Base-by-base conservation (phyloP, 2,888 invertebrate genomes). In the Fragum whitleyi region DNA sequence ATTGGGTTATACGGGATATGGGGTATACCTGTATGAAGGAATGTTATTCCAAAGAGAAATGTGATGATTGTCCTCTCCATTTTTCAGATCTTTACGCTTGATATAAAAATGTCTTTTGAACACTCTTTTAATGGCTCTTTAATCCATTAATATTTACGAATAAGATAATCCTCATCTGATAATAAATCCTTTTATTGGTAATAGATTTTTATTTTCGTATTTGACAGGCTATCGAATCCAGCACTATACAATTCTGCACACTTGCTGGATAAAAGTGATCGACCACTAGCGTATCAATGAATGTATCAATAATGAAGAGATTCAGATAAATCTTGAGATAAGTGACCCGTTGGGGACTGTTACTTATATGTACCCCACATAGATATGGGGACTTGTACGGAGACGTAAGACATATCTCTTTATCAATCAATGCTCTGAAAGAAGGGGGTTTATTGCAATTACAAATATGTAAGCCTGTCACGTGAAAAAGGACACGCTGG, bases 21-120 rank as follows among this genome's bases (percentile, higher is more conserved):
- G 9, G 9, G 32, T 36, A 9, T 32, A 61, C 61, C 61, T 61
- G 61, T 32, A 28, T 61, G 61, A 5, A 61, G 61, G n/a, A 61
- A 19, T 16, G 32, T 29, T 61, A 61, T 29, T 61, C 61, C 61
- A 14, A 61, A 19, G 2, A 61, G 32, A 16, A 61, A 14, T 2
- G 61, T 32, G 32, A 61, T 32, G 1, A 61, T 29, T 14, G 16
- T 32, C 61, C 19, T 29, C n/a, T 61, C 32, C 61, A 61, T 61
- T 32, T 14, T 32, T 57, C 47, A 47, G 47, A 47, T 47, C 47
- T 47, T 9, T 19, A 47, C 5, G 14, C 47, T 47, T 47, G 47
- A 47, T 47, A 14, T 47, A 47, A 3, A n/a, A 36, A 36, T 47
- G 3, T 47, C 19, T 47, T 5, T 47, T n/a, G 7, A 47, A 47